Conservation (phyloP, 1,140 invertebrate genomes). For the Procambarus virginalis region DNA sequence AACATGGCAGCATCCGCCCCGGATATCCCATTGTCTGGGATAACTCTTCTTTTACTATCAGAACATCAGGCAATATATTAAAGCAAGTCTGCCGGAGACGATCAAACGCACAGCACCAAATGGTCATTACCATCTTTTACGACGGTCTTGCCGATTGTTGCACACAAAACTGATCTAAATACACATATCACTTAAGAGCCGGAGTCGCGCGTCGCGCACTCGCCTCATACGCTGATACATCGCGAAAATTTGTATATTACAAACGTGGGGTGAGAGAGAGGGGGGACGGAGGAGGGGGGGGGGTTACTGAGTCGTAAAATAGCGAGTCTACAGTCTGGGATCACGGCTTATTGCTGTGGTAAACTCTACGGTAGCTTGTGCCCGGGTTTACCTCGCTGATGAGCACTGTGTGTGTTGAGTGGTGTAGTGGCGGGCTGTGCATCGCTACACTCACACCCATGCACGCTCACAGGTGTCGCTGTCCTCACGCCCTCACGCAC, state of each 20-base stretch:
- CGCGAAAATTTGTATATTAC: conserved; percentile 69
- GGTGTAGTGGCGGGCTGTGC: too few relatives aligned
- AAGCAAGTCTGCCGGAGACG: conserved; percentile 29
- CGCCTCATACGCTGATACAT: conserved; percentile 65
- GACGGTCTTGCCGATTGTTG: conserved; percentile 51
- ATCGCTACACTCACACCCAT: too few relatives aligned
- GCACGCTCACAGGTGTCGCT: too few relatives aligned
- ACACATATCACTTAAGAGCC: conserved; percentile 66
- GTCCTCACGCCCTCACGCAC: too few relatives aligned
- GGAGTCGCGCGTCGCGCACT: conserved; percentile 55
- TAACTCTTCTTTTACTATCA: conserved; percentile 15
- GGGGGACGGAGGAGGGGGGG: conserved; percentile 29
- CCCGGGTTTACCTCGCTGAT: background rate
- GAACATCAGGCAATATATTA: conserved; percentile 53
- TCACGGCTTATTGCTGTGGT: conserved; percentile 54
- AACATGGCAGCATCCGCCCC: conserved; percentile 29
- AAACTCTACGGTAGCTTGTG: conserved; percentile 34
- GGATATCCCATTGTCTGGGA: background rate
- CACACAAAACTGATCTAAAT: conserved; percentile 67
- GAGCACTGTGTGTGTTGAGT: background rate
- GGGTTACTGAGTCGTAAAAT: conserved; percentile 59
- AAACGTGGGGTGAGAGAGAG: conserved; percentile 46
- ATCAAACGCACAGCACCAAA: conserved; percentile 66
- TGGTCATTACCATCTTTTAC: conserved; percentile 69
- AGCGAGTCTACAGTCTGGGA: conserved; percentile 61